Evolutionary conservation across 1,140 invertebrate species (phyloP).

Genomic region (Zaprionus nigranus): DNA sequence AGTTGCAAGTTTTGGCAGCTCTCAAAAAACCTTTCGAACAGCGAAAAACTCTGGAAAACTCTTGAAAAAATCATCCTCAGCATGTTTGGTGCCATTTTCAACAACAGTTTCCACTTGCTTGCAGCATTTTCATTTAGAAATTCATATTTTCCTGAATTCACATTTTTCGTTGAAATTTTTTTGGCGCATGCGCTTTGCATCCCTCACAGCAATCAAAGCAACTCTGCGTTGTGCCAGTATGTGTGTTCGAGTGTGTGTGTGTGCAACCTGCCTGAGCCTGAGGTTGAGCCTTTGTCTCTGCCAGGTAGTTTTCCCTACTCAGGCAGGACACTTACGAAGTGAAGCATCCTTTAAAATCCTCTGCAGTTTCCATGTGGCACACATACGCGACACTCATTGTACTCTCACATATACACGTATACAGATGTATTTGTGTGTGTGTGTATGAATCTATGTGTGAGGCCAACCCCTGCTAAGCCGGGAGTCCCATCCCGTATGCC

Average conservation of each 20-base stretch:
- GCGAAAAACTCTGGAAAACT: not conserved
- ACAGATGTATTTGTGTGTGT: constrained; percentile 22
- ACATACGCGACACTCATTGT: constrained; percentile 62
- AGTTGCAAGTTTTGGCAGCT: constrained; percentile 2
- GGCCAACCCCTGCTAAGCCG: constrained; percentile 63
- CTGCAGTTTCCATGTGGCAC: constrained; percentile 73
- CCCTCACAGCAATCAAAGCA: constrained; percentile 55
- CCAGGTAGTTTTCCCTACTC: constrained; percentile 69
- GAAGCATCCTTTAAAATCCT: constrained; percentile 70
- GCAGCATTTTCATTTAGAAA: constrained; percentile 62
- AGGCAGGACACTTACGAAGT: constrained; percentile 43
- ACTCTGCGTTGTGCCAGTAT: constrained; percentile 56
- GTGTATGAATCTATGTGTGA: constrained; percentile 29
- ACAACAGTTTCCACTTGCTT: not conserved
- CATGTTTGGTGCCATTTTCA: not conserved
- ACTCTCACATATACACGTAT: not conserved
- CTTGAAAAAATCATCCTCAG: not conserved
- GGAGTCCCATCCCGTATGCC: constrained; percentile 30
- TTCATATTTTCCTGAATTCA: constrained; percentile 44
- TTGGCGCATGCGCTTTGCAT: constrained; percentile 36
- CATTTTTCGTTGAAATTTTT: constrained; percentile 60
- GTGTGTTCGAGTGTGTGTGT: constrained; percentile 19
- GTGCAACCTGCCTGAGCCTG: constrained; percentile 57
- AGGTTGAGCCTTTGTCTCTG: constrained; percentile 59
- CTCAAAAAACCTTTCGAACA: not conserved